Evolutionary conservation across 92 coral and sea anemone species (phyloP).

Genomic region (Bergia puertoricense): DNA sequence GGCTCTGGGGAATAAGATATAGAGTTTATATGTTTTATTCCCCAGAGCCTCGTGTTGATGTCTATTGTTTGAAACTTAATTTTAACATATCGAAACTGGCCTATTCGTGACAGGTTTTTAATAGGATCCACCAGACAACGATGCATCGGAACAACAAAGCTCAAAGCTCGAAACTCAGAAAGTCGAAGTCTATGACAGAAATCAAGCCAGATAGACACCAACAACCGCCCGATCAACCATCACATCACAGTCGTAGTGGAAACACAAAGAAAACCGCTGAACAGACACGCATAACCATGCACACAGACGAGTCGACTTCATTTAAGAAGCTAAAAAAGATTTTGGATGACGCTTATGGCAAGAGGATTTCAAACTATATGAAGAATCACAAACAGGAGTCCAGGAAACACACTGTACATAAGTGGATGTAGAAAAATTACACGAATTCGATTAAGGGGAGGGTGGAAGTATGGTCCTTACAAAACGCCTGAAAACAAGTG

Average conservation of each 20-base stretch:
- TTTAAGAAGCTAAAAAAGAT: slow-evolving; percentile 7
- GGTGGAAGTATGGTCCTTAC: no score
- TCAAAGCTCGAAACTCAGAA: not conserved
- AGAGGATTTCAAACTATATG: not conserved
- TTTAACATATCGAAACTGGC: no score
- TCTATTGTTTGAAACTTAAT: no score
- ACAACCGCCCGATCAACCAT: not conserved
- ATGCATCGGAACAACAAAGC: not conserved
- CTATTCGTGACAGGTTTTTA: not conserved
- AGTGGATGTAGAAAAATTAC: not conserved
- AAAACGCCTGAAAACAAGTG: no score
- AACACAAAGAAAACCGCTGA: not conserved
- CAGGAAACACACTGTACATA: not conserved
- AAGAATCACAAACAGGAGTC: not conserved
- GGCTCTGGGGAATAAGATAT: no score
- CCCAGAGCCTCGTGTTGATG: no score
- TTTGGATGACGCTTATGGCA: not conserved
- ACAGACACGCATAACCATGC: not conserved
- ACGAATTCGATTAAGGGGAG: no score
- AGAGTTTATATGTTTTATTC: no score
- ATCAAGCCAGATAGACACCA: not conserved
- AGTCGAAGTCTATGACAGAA: not conserved
- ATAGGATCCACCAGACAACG: not conserved
- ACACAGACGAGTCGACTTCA: not conserved
- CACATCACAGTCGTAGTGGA: not conserved